Evolutionary conservation across 2,888 invertebrate species (phyloP).

Genomic region (Globia sparganii): DNA sequence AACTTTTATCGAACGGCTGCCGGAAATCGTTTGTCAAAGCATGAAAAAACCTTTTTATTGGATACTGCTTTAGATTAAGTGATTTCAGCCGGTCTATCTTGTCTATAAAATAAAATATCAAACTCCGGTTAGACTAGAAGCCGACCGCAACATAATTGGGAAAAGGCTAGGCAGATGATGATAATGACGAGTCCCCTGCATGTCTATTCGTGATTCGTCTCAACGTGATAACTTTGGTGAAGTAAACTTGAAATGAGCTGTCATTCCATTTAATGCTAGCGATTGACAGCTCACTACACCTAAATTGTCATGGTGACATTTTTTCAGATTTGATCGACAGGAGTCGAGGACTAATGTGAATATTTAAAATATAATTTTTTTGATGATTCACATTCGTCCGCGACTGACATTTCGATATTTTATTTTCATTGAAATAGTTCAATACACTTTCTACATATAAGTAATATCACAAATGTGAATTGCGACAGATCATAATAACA

Average conservation of each 20-base stretch:
- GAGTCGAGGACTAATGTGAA: too few species aligned
- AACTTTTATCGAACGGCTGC: slow-evolving; percentile 1
- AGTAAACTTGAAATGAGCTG: neutral
- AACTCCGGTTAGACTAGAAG: neutral
- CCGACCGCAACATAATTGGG: neutral
- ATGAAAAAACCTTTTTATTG: neutral
- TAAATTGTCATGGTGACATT: neutral
- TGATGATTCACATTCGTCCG: too few species aligned
- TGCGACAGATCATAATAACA: neutral
- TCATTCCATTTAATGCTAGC: neutral
- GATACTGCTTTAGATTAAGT: neutral
- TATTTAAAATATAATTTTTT: too few species aligned
- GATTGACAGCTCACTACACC: neutral
- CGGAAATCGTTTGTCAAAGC: slow-evolving; percentile 9
- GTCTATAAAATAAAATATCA: neutral
- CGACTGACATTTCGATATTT: too few species aligned
- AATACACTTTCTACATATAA: neutral
- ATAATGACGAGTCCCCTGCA: too few species aligned
- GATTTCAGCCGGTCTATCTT: neutral
- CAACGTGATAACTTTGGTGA: neutral
- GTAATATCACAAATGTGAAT: neutral
- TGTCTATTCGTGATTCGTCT: neutral
- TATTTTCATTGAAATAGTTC: too few species aligned
- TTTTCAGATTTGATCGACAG: neutral
- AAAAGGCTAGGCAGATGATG: neutral